Base-by-base conservation (phyloP, 2,113 vertebrate species). In the Pluvianellus socialis region DNA sequence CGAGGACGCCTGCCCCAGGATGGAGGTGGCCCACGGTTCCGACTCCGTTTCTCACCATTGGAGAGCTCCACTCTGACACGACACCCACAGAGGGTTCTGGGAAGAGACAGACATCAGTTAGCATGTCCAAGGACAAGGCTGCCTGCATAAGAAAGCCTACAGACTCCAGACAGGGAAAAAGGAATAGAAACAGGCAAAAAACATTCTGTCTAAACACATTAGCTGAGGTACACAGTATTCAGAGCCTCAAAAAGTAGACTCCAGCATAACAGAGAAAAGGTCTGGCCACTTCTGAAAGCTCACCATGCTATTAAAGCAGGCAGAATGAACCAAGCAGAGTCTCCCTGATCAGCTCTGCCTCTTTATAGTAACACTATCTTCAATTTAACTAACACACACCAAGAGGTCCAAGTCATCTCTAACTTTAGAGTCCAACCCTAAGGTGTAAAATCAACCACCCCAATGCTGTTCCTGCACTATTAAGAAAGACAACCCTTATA, bases 1-100 rank as follows among this genome's bases (percentile, higher is more conserved):
- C 99, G 98, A 76, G 99, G 99, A 19, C 99, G 99, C 63, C 99
- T 98, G 97, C 98, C 98, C 99, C 99, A 99, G 14, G 99, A 99
- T 2, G 99, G 99, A 86, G 99, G 99, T 8, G 99, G 99, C 10
- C 99, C 99, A 6, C 99, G 99, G 98, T 99, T 99, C 91, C 99
- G 98, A 75, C 99, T 99, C 44, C 99, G 98, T 62, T 99, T 99
- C 93, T 99, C 99, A 18, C 99, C 99, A 28, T 99, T 99, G 53
- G 99, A 99, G 45, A 99, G 98, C 93, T 99, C 99, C 91, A 99
- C 99, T 20, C 99, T 98, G 47, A 99, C 99, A 4, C 99, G 98
- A 90, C 99, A 99, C 82, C 99, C 99, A 95, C 99, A 99, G 14
- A 99, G 97, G 10, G 98, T 99, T 92, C 99, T 99, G 76, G 11